These are phyloP conservation scores for Acleris holmiana DNA, from an alignment of 2,888 invertebrate genomes.

Conservation along the genomic window DNA sequence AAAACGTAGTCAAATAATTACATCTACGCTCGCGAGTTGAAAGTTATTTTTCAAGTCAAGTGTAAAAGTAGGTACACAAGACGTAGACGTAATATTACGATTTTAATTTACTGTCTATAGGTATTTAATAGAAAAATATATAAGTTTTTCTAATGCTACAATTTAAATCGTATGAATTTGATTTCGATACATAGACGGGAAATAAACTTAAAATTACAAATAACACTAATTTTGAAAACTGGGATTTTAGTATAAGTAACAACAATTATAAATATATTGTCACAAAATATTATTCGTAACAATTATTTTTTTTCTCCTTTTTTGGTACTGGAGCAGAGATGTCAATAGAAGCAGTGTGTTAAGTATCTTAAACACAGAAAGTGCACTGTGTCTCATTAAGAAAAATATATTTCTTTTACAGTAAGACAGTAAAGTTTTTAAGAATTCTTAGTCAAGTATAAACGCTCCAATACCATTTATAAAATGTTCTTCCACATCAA, in stretches of 20 bases:
- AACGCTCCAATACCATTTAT: conserved; percentile 29
- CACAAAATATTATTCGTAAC: conserved; percentile 29
- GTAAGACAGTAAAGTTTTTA: not conserved
- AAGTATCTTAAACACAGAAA: no score
- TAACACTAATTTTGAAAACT: conserved; percentile 13
- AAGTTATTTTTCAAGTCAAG: not conserved
- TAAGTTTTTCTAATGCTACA: not conserved
- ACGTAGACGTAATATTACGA: not conserved
- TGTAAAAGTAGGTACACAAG: not conserved
- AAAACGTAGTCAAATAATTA: not conserved
- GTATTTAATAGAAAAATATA: conserved; percentile 3
- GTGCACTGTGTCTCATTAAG: no score
- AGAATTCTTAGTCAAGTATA: conserved; percentile 1
- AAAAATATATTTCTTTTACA: no score
- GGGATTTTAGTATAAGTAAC: conserved; percentile 18
- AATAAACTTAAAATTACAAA: not conserved
- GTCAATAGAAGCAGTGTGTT: no score
- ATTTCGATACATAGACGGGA: not conserved
- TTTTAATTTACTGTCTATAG: not conserved
- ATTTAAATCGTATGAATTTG: not conserved
- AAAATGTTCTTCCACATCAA: conserved; percentile 30
- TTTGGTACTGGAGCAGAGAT: conserved; percentile 28
- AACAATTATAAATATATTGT: conserved; percentile 26
- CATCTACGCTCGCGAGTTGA: not conserved
- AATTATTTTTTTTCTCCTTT: conserved; percentile 18